Conservation (phyloP, 2,113 vertebrate species). For the Ctenodactylus gundi region DNA sequence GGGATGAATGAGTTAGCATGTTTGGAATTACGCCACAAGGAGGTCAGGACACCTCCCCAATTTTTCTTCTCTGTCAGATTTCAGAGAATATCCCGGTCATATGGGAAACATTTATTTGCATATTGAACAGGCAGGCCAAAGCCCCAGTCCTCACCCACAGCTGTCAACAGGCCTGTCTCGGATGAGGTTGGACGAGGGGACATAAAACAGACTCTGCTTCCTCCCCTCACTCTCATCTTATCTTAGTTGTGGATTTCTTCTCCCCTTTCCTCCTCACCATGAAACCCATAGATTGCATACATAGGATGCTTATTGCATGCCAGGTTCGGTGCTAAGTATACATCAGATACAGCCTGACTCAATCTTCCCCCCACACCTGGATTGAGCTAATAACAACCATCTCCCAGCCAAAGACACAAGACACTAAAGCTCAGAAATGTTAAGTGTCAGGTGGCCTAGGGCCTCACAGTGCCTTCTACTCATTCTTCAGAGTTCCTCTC, state of each 20-base stretch:
- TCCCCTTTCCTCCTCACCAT: fast-evolving
- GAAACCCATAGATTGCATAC: neutral
- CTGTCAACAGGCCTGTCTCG: neutral
- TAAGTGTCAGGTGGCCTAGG: neutral
- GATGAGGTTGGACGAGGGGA: neutral
- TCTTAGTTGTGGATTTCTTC: neutral
- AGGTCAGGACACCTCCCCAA: fast-evolving
- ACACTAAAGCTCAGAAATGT: neutral
- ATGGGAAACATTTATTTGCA: neutral
- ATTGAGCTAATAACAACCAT: neutral
- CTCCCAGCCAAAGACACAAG: neutral
- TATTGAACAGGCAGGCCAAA: neutral
- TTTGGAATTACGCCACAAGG: fast-evolving
- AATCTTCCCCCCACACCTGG: neutral
- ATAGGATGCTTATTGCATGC: neutral
- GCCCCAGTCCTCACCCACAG: neutral
- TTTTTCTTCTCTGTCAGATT: neutral
- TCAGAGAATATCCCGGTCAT: neutral
- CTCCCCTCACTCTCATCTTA: neutral
- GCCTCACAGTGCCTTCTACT: neutral
- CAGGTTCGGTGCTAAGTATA: neutral
- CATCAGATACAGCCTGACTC: neutral
- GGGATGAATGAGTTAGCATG: neutral
- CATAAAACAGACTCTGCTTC: neutral
- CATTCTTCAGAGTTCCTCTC: neutral